Evolutionary conservation across 2,113 vertebrate genomes (phyloP).

Genomic region (Accipiter virgatus): DNA sequence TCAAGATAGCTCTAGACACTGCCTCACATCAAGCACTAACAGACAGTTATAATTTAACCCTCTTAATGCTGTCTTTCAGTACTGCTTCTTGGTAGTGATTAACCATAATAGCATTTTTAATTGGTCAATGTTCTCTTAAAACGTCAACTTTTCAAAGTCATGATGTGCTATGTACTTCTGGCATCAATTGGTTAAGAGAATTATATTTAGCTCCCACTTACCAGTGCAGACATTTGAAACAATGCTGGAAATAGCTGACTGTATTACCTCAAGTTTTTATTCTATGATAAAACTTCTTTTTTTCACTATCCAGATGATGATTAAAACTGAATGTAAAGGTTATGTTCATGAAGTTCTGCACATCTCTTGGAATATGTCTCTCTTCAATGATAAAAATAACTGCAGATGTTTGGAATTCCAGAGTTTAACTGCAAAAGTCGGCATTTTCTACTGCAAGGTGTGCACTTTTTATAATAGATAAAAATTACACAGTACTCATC

Average conservation of each 20-base stretch:
- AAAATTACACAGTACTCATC: background rate
- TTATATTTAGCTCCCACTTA: background rate
- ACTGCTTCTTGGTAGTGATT: background rate
- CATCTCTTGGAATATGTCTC: background rate
- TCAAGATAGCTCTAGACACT: background rate
- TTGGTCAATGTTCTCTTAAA: background rate
- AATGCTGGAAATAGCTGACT: background rate
- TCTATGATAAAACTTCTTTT: background rate
- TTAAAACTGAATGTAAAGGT: slow-evolving; percentile 21
- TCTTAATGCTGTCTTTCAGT: background rate
- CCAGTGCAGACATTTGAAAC: background rate
- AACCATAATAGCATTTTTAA: background rate
- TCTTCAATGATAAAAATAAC: slow-evolving; percentile 4
- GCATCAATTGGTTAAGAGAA: background rate
- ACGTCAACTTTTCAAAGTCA: background rate
- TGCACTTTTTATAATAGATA: background rate
- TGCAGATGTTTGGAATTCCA: background rate
- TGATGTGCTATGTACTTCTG: background rate
- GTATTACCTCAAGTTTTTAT: background rate
- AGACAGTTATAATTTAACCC: background rate
- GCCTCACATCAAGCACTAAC: background rate
- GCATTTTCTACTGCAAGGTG: background rate
- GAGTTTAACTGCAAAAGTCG: background rate
- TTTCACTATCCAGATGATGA: background rate
- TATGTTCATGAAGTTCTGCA: background rate